phyloP scores from a whole-genome alignment of 1,140 invertebrate genomes.

The Brachionus asplanchnoidis region DNA sequence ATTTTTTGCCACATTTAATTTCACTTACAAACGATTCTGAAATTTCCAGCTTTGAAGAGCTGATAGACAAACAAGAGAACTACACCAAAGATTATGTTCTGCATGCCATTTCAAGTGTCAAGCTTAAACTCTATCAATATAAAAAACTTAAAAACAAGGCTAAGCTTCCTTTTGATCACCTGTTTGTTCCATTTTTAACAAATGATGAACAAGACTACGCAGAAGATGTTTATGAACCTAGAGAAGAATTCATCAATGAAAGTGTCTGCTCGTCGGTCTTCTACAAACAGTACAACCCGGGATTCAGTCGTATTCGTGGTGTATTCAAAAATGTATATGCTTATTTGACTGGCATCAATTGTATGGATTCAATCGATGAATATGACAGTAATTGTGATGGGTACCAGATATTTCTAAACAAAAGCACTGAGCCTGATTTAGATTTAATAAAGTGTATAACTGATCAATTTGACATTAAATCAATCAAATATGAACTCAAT shows the following conservation, averaged over 20 bases:
- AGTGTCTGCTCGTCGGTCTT: not conserved
- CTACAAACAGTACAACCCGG: not conserved
- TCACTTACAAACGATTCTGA: not conserved
- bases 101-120: not conserved
- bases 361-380: not conserved
- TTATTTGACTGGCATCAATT: not conserved
- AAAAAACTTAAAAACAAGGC: not conserved
- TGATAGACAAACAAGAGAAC: not conserved
- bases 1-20: not conserved
- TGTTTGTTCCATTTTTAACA: not conserved
- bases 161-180: slow-evolving; percentile 3
- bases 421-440: not conserved
- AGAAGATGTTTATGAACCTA: not conserved
- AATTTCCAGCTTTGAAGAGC: not conserved
- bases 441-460: not conserved
- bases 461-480: slow-evolving; percentile 12
- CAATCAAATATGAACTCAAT: slow-evolving; percentile 13
- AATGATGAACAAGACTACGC: not conserved
- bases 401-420: not conserved
- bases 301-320: not conserved
- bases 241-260: slow-evolving; percentile 19
- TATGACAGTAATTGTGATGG: not conserved
- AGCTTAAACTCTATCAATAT: not conserved
- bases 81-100: not conserved
- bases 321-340: not conserved